phyloP scores from a whole-genome alignment of 2,797 vertebrate species.

The Pseudotriccus pelzelni region DNA sequence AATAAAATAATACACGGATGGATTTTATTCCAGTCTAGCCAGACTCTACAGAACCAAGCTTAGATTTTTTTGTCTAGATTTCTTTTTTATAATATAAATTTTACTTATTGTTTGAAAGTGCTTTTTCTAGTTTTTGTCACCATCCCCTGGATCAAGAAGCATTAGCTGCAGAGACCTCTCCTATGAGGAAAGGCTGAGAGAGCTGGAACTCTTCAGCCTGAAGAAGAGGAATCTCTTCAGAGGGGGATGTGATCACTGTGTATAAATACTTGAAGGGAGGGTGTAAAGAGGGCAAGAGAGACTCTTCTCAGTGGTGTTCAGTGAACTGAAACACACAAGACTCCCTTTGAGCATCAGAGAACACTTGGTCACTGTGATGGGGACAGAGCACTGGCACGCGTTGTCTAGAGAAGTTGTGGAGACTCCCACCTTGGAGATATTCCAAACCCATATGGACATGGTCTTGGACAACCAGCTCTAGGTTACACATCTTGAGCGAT shows the following conservation, averaged over 20 bases:
- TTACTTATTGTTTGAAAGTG: not conserved
- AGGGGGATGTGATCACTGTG: not conserved
- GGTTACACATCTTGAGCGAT: not conserved
- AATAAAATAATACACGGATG: constrained; percentile 4
- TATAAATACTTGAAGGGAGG: not conserved
- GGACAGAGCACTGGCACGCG: not conserved
- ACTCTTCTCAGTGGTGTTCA: not conserved
- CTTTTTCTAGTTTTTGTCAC: not conserved
- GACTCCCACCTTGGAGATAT: not conserved
- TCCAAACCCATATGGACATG: not conserved
- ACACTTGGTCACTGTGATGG: not conserved
- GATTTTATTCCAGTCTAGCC: not conserved
- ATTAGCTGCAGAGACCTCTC: not conserved
- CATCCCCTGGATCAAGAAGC: not conserved
- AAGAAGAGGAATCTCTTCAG: not conserved
- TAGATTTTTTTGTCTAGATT: not conserved
- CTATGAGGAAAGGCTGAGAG: not conserved
- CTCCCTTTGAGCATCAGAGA: not conserved
- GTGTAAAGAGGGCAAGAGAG: accelerated
- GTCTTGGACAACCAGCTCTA: not conserved
- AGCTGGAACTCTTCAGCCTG: not conserved
- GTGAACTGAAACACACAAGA: not conserved
- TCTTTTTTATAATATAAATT: not conserved
- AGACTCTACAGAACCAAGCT: not conserved
- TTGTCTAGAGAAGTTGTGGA: not conserved